A percentile compares a stretch with the other conserved stretches of the same genome.
Evolutionary conservation across 2,888 invertebrate genomes (phyloP).

Genomic region (Monochamus alternatus): DNA sequence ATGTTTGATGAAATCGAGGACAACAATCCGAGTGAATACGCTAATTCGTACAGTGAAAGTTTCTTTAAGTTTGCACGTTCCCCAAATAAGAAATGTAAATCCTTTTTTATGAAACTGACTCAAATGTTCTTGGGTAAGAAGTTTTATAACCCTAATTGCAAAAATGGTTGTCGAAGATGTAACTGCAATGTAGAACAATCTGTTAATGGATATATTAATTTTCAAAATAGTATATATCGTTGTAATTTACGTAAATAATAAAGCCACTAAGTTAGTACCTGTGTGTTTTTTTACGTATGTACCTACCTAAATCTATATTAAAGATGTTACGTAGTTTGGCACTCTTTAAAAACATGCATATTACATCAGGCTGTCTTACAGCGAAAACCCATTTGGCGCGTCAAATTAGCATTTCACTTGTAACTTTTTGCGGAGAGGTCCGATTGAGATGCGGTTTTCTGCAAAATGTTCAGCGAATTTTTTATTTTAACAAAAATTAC

Average conservation of each 20-base stretch:
- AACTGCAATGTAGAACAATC: slow-evolving; percentile 5
- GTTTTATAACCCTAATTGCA: background rate
- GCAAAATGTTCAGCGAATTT: no score
- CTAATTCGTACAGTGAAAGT: background rate
- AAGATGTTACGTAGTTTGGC: no score
- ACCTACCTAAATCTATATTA: no score
- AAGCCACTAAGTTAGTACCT: background rate
- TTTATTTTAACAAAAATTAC: no score
- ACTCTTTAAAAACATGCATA: no score
- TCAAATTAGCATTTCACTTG: no score
- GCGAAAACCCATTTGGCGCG: no score
- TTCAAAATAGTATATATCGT: background rate
- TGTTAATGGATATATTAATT: slow-evolving; percentile 4
- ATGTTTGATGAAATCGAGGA: background rate
- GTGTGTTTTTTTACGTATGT: background rate
- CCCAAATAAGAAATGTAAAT: background rate
- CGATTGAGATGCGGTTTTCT: no score
- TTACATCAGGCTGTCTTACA: no score
- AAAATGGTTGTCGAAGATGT: slow-evolving; percentile 2
- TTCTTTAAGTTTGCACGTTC: background rate
- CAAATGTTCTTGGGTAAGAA: background rate
- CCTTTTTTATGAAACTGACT: background rate
- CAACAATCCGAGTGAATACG: background rate
- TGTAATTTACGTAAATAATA: background rate
- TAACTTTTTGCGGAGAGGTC: no score